Conservation (phyloP, 53 echinoderm and acorn worm genomes). For the Luidia sarsii region DNA sequence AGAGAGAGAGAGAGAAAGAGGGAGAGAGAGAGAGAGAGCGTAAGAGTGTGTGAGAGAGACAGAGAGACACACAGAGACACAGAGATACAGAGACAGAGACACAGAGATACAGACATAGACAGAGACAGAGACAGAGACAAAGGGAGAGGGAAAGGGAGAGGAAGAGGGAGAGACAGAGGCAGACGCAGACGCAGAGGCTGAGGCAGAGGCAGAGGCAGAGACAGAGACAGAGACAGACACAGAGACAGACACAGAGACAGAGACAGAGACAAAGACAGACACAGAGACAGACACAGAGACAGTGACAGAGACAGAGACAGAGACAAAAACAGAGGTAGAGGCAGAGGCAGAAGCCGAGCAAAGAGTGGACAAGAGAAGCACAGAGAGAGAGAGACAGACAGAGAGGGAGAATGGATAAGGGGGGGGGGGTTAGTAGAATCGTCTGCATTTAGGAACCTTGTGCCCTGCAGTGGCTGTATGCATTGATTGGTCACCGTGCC, state of each 20-base stretch:
- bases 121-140: slow-evolving; percentile 1
- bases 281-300: too few relatives aligned
- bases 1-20: not conserved
- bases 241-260: too few relatives aligned
- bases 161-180: not conserved
- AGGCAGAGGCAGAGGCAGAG: slow-evolving; percentile 17
- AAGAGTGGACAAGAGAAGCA: not conserved
- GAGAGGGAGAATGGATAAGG: not conserved
- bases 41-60: not conserved
- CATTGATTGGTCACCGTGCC: slow-evolving; percentile 27
- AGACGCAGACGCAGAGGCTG: too few relatives aligned
- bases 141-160: not conserved
- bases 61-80: not conserved
- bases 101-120: not conserved
- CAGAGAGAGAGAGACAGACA: not conserved
- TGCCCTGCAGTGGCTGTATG: slow-evolving; percentile 25
- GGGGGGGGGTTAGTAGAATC: too few relatives aligned
- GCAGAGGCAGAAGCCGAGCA: not conserved
- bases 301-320: slow-evolving; percentile 10
- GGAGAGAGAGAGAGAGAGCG: not conserved
- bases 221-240: not conserved
- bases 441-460: slow-evolving; percentile 52
- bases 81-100: not conserved
- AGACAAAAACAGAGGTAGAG: slow-evolving; percentile 11
- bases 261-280: too few relatives aligned